Percentiles rank a stretch among this genome's conserved stretches.
Conservation (phyloP, 2,113 vertebrate genomes). For the Chionomys nivalis region DNA sequence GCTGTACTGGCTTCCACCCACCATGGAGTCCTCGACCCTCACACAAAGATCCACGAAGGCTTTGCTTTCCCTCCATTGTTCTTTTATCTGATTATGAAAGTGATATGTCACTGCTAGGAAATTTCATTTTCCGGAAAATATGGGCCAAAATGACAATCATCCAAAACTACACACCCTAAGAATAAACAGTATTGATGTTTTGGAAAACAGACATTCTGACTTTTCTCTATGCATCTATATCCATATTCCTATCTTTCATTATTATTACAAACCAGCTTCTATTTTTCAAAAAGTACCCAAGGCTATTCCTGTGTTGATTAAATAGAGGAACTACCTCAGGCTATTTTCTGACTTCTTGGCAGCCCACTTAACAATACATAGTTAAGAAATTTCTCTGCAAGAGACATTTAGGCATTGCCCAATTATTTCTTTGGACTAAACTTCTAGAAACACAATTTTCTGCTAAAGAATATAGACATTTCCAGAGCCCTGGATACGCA, state of each 20-base stretch:
- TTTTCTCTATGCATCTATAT: background rate
- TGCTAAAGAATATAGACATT: background rate
- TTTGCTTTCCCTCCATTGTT: conserved; percentile 61
- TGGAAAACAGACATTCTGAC: background rate
- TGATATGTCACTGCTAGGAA: background rate
- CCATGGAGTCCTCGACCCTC: too few relatives aligned
- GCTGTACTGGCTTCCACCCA: conserved; percentile 72
- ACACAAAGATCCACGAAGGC: background rate
- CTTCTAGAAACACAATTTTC: background rate
- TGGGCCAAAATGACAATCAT: conserved; percentile 15
- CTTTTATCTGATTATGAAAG: conserved; percentile 61
- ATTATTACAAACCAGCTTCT: background rate
- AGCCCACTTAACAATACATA: background rate
- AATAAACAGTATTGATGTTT: background rate
- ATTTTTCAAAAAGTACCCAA: background rate
- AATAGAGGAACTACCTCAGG: background rate
- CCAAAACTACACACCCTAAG: background rate
- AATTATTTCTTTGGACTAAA: background rate
- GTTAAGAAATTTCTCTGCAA: background rate
- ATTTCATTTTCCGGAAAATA: conserved; percentile 49
- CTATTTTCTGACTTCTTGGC: background rate
- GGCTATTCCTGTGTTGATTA: background rate
- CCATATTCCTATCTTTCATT: background rate
- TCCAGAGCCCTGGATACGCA: background rate
- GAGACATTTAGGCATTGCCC: background rate